Conservation (phyloP, 1,140 invertebrate species). For the Phocides pigmalion region DNA sequence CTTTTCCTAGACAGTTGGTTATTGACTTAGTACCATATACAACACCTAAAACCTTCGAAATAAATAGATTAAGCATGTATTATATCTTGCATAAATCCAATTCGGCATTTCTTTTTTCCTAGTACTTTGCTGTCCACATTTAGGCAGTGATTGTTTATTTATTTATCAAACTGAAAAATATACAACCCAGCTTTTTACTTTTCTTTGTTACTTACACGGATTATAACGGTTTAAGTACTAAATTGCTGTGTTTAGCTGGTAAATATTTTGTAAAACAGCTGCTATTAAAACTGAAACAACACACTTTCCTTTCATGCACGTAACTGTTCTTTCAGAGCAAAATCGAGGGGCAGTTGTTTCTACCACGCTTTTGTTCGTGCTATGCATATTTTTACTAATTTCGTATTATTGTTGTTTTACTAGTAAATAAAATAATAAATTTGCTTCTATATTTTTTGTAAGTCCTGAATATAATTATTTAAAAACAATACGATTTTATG, state of each 20-base stretch:
- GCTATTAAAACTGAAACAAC: constrained; percentile 2
- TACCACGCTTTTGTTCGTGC: background rate
- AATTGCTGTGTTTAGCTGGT: constrained; percentile 2
- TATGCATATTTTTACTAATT: background rate
- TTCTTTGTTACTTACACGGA: background rate
- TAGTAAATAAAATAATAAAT: too few relatives aligned
- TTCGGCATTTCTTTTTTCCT: too few relatives aligned
- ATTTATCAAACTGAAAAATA: constrained; percentile 2
- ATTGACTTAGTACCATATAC: too few relatives aligned
- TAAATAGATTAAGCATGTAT: too few relatives aligned
- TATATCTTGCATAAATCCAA: too few relatives aligned
- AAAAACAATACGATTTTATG: too few relatives aligned
- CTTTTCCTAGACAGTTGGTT: too few relatives aligned
- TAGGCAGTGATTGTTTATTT: background rate
- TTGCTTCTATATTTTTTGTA: too few relatives aligned
- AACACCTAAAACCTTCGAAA: too few relatives aligned
- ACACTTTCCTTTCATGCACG: constrained; percentile 11
- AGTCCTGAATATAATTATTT: too few relatives aligned
- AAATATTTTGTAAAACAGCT: constrained; percentile 1
- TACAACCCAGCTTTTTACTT: background rate
- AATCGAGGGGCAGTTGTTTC: constrained; percentile 9
- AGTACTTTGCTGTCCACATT: too few relatives aligned
- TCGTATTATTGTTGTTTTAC: background rate
- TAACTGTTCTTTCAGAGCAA: constrained; percentile 1
- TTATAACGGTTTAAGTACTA: constrained; percentile 2